Conservation (phyloP, 2,797 vertebrate genomes). For the Oreochromis grahami region DNA sequence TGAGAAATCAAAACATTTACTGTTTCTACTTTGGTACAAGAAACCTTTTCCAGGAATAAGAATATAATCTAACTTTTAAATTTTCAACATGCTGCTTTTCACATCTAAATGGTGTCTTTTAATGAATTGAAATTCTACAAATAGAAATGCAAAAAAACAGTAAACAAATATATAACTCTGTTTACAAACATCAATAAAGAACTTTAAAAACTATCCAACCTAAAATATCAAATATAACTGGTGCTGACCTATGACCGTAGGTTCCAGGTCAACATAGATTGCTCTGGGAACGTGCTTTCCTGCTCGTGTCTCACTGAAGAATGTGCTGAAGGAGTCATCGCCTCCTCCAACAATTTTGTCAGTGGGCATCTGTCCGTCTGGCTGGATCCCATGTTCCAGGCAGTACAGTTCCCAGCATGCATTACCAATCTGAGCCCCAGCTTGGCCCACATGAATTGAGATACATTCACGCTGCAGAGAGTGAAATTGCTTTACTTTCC, state of each 20-base stretch:
- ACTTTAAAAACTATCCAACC: background rate
- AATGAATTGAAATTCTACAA: background rate
- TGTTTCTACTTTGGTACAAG: background rate
- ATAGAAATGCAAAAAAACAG: background rate
- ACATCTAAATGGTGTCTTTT: background rate
- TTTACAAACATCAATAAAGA: background rate
- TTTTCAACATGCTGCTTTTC: background rate
- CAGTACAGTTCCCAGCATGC: conserved; percentile 80
- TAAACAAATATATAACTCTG: background rate
- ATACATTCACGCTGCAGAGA: conserved; percentile 71
- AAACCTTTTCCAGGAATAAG: background rate
- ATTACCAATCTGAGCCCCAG: conserved; percentile 76
- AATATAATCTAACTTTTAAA: background rate
- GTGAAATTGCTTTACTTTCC: background rate
- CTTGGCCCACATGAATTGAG: conserved; percentile 78
- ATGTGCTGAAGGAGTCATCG: conserved; percentile 84
- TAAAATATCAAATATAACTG: background rate
- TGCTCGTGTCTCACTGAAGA: conserved; percentile 85
- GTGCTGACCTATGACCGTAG: conserved; percentile 86
- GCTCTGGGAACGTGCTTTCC: conserved; percentile 88
- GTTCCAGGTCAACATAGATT: conserved; percentile 91
- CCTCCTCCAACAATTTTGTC: conserved; percentile 73
- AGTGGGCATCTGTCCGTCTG: conserved; percentile 74
- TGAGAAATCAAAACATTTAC: background rate
- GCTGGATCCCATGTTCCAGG: conserved; percentile 77